These are phyloP conservation scores for Drosophila mettleri DNA, from an alignment of 2,888 invertebrate genomes.

Conservation along the genomic window DNA sequence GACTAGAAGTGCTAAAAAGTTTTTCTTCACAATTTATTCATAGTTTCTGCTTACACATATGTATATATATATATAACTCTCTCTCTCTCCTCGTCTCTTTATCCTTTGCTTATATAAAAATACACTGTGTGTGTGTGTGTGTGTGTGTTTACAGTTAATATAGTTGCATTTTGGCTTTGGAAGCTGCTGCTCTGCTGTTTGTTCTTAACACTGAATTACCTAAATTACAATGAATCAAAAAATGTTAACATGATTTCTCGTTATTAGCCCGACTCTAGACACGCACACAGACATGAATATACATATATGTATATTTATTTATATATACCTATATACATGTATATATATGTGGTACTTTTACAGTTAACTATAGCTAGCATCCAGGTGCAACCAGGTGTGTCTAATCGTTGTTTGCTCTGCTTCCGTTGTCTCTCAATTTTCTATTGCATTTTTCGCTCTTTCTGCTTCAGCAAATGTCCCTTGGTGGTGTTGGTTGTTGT, in stretches of 20 bases:
- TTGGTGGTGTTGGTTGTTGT: constrained; percentile 37
- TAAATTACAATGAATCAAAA: constrained; percentile 38
- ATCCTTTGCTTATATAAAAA: constrained; percentile 72
- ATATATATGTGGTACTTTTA: constrained; percentile 25
- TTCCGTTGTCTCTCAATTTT: constrained; percentile 10
- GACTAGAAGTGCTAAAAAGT: constrained; percentile 8
- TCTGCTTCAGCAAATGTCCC: constrained; percentile 49
- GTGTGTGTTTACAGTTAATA: constrained; percentile 30
- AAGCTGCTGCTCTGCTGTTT: constrained; percentile 51
- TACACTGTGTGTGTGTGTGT: constrained; percentile 48
- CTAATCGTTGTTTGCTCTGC: constrained; percentile 40
- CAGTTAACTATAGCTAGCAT: constrained; percentile 34
- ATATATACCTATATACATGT: constrained; percentile 17
- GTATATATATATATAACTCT: constrained; percentile 44
- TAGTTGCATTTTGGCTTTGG: constrained; percentile 61
- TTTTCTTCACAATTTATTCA: constrained; percentile 54
- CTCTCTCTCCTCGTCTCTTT: constrained; percentile 37
- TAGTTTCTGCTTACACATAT: constrained; percentile 62
- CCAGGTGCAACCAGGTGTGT: constrained; percentile 44
- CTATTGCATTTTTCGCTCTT: neutral
- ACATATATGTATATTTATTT: constrained; percentile 15
- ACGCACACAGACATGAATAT: constrained; percentile 24
- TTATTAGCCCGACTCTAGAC: constrained; percentile 1
- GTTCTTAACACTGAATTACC: constrained; percentile 52
- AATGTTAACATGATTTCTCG: constrained; percentile 54